These are phyloP conservation scores for Ochropleura plecta DNA, from an alignment of 2,888 invertebrate genomes.

Conservation along the genomic window DNA sequence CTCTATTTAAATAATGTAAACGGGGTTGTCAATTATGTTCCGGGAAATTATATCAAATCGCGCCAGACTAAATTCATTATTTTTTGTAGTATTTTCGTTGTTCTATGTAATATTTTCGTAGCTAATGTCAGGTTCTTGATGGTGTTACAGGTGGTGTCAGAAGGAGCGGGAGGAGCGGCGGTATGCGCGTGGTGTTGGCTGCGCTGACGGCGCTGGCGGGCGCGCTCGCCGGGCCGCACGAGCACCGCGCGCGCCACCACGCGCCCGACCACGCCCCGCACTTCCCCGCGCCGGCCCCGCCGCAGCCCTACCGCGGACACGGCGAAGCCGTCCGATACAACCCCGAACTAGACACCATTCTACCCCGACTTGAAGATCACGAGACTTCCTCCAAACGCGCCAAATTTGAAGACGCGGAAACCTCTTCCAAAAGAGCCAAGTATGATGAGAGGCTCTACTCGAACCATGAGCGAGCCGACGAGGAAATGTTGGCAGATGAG, in stretches of 20 bases:
- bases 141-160: constrained; percentile 84
- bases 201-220: constrained; percentile 88
- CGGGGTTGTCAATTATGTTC: constrained; percentile 4
- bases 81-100: not conserved
- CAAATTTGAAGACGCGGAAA: constrained; percentile 79
- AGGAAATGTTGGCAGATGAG: constrained; percentile 85
- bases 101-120: not conserved
- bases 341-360: constrained; percentile 89
- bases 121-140: not conserved
- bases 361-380: constrained; percentile 85
- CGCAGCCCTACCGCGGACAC: constrained; percentile 89
- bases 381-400: constrained; percentile 86
- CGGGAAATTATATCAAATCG: not conserved
- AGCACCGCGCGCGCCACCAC: constrained; percentile 89
- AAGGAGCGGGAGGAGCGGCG: constrained; percentile 85
- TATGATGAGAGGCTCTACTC: constrained; percentile 85
- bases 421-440: constrained; percentile 83
- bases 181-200: constrained; percentile 88
- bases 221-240: constrained; percentile 86
- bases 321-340: constrained; percentile 90
- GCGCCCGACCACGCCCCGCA: constrained; percentile 85
- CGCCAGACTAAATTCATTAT: not conserved
- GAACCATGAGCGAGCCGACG: constrained; percentile 83
- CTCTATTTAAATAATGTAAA: no score
- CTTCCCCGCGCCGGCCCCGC: constrained; percentile 82